phyloP scores from a whole-genome alignment of 2,888 invertebrate species.

The Polymixis lichenea region DNA sequence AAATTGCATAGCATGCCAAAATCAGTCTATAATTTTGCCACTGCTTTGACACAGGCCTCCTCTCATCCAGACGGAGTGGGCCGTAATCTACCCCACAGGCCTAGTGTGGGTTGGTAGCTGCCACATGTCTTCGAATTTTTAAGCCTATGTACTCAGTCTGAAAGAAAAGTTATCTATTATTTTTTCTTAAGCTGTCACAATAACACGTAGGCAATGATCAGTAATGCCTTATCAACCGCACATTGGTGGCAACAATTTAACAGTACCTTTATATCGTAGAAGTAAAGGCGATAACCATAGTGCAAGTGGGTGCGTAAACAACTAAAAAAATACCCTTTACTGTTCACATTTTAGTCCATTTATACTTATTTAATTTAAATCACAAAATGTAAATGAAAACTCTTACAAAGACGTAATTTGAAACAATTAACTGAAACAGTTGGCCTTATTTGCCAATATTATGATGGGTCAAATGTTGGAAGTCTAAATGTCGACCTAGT shows the following conservation, averaged over 20 bases:
- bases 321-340: too few relatives aligned
- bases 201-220: background rate
- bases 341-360: background rate
- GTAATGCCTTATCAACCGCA: background rate
- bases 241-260: background rate
- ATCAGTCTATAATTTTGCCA: too few relatives aligned
- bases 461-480: conserved; percentile 65
- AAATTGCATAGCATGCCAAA: too few relatives aligned
- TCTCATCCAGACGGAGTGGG: too few relatives aligned
- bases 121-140: too few relatives aligned
- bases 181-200: background rate
- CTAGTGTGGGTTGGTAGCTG: too few relatives aligned
- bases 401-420: conserved; percentile 16
- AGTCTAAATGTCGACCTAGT: conserved; percentile 79
- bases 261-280: too few relatives aligned
- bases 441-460: conserved; percentile 23
- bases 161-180: too few relatives aligned
- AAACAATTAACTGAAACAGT: conserved; percentile 24
- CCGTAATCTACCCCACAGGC: too few relatives aligned
- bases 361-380: background rate
- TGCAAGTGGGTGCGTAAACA: background rate
- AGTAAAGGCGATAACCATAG: too few relatives aligned
- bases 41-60: too few relatives aligned
- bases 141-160: too few relatives aligned
- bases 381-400: background rate